Conservation (phyloP, 2,113 vertebrate species). For the Bos indicus region DNA sequence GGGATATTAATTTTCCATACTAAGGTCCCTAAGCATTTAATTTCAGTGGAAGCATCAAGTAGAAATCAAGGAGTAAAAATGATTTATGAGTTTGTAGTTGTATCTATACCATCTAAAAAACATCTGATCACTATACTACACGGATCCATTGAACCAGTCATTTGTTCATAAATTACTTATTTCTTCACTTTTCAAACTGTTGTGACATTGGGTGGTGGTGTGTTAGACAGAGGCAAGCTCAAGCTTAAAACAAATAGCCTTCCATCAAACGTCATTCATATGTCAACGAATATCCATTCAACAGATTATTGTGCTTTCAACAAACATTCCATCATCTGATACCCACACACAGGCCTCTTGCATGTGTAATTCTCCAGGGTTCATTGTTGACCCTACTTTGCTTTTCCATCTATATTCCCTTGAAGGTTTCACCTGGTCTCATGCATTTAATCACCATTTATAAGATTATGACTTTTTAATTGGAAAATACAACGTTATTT, state of each 20-base stretch:
- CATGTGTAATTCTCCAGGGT: background rate
- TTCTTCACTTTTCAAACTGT: background rate
- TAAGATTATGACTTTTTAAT: background rate
- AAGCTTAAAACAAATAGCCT: conserved; percentile 29
- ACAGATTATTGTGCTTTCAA: background rate
- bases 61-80: conserved; percentile 6
- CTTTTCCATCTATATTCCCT: background rate
- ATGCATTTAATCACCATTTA: background rate
- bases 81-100: conserved; percentile 5
- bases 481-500: background rate
- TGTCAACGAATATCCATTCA: background rate
- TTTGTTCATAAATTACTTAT: conserved; percentile 29
- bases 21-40: background rate
- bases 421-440: background rate
- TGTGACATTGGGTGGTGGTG: background rate
- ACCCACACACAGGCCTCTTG: background rate
- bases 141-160: background rate
- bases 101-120: conserved; percentile 13
- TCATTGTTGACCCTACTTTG: background rate
- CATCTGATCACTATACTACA: background rate
- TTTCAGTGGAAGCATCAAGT: background rate
- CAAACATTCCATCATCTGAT: background rate
- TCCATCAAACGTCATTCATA: background rate
- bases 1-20: conserved; percentile 13
- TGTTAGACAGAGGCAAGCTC: background rate